A percentile compares a stretch with the other conserved stretches of the same genome.
phyloP scores from a whole-genome alignment of 2,888 invertebrate genomes.

The Cloeon dipterum region DNA sequence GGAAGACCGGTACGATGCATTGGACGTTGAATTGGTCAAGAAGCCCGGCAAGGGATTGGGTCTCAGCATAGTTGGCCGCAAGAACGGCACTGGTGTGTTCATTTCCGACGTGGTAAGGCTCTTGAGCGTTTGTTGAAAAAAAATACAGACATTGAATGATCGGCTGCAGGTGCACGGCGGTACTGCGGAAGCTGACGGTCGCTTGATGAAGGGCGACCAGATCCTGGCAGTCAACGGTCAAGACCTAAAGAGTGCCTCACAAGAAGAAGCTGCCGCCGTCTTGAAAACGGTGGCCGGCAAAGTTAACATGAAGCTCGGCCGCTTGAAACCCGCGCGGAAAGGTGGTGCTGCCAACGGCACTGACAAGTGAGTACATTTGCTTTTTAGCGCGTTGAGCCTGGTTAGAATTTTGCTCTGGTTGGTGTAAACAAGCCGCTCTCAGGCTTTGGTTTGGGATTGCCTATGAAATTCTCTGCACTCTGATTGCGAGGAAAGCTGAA shows the following conservation, averaged over 20 bases:
- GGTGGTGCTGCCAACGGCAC: conserved; percentile 3
- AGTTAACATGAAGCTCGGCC: conserved; percentile 58
- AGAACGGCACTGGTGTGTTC: conserved; percentile 60
- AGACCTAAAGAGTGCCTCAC: conserved; percentile 47
- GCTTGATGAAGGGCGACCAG: conserved; percentile 79
- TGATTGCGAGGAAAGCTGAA: too few relatives aligned
- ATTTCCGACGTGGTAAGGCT: conserved; percentile 72
- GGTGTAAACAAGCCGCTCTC: too few relatives aligned
- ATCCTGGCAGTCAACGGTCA: conserved; percentile 74
- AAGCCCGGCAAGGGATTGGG: conserved; percentile 78
- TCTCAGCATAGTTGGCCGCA: conserved; percentile 60
- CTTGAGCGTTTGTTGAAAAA: neutral
- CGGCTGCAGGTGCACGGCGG: conserved; percentile 57
- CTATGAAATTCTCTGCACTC: too few relatives aligned
- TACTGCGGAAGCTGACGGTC: conserved; percentile 65
- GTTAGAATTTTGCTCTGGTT: too few relatives aligned
- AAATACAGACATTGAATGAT: neutral
- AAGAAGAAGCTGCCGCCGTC: conserved; percentile 69
- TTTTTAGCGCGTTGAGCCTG: too few relatives aligned
- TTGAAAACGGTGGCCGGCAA: conserved; percentile 71
- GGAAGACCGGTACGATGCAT: conserved; percentile 39
- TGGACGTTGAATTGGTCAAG: conserved; percentile 65
- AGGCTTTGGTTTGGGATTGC: too few relatives aligned
- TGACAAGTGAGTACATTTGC: conserved; percentile 7
- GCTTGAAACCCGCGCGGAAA: conserved; percentile 42